Conservation (phyloP, 2,113 vertebrate genomes). For the Embiotoca jacksoni region DNA sequence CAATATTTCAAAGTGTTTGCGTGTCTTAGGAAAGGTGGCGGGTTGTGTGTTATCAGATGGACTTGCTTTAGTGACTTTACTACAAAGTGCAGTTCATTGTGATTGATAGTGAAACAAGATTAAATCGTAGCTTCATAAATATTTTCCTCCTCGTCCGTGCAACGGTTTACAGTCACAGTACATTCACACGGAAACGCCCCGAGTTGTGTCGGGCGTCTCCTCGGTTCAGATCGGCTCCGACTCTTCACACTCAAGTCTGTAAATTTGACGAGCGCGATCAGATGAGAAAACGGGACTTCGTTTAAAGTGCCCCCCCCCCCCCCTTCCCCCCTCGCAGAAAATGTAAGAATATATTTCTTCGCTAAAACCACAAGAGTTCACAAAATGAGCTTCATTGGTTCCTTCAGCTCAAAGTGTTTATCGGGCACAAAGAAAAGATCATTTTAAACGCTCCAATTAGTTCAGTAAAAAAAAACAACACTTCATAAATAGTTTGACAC, state of each 20-base stretch:
- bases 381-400: not conserved
- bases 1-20: too few species aligned
- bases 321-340: not conserved
- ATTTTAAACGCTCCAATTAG: not conserved
- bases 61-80: too few species aligned
- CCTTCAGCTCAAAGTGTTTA: not conserved
- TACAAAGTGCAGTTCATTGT: too few species aligned
- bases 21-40: too few species aligned
- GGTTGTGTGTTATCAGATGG: too few species aligned
- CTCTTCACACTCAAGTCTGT: too few species aligned
- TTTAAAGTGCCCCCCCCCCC: too few species aligned
- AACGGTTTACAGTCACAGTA: not conserved
- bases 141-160: not conserved
- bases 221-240: too few species aligned
- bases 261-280: too few species aligned
- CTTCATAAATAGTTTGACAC: not conserved
- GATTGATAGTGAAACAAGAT: not conserved
- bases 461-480: conserved; percentile 24
- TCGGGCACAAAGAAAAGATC: conserved; percentile 14
- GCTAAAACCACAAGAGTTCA: not conserved
- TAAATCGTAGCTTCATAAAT: conserved; percentile 16
- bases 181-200: not conserved
- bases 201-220: too few species aligned
- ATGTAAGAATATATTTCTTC: not conserved
- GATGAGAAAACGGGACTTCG: not conserved